phyloP scores from a whole-genome alignment of 30 jellyfish, hydroid and myxozoan species.

The Aurelia coerulea region DNA sequence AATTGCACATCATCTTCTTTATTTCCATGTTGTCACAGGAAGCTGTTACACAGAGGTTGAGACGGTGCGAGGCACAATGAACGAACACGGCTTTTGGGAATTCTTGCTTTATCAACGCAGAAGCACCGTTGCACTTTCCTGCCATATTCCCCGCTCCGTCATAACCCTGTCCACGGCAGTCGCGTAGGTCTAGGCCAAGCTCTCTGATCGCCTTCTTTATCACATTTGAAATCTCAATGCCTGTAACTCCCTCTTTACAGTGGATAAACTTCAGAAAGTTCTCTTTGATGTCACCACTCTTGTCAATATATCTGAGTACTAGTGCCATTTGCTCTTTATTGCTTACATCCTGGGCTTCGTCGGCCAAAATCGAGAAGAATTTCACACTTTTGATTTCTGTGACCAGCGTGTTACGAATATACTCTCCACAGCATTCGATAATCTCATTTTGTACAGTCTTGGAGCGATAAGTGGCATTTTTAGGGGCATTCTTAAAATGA shows the following conservation, averaged over 20 bases:
- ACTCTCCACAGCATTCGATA: slow-evolving; percentile 19
- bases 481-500: slow-evolving; percentile 19
- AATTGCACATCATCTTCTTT: background rate
- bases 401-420: background rate
- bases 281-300: background rate
- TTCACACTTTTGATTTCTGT: background rate
- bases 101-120: no score
- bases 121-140: no score
- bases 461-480: slow-evolving; percentile 36
- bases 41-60: background rate
- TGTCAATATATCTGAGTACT: background rate
- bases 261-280: background rate
- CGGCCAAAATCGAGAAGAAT: slow-evolving; percentile 15
- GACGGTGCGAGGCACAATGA: background rate
- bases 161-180: slow-evolving; percentile 50
- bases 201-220: background rate
- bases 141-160: slow-evolving; percentile 60
- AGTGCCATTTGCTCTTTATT: slow-evolving; percentile 19
- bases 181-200: background rate
- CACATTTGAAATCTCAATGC: slow-evolving; percentile 23
- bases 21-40: background rate
- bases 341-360: slow-evolving; percentile 2
- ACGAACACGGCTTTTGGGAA: slow-evolving; percentile 14
- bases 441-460: slow-evolving; percentile 30
- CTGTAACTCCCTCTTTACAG: slow-evolving; percentile 6